A percentile compares a stretch with the other conserved stretches of the same genome.
These are phyloP conservation scores for Aptenodytes forsteri DNA, from an alignment of 2,113 vertebrate genomes.

Conservation along the genomic window DNA sequence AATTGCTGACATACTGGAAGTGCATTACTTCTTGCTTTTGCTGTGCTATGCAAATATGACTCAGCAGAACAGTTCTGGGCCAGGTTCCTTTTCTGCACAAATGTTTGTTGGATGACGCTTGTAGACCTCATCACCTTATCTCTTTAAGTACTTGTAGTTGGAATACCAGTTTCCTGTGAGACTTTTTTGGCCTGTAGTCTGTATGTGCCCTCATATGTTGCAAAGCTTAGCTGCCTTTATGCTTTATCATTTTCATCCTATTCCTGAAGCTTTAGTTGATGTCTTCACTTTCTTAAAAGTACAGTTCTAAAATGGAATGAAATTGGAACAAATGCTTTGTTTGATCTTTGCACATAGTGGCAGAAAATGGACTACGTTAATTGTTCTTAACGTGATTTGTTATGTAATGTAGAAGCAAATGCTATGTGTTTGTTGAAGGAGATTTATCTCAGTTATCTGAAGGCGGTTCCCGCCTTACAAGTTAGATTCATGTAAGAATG, in stretches of 20 bases:
- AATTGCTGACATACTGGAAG: background rate
- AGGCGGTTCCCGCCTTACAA: background rate
- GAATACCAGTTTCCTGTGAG: background rate
- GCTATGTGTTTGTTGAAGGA: background rate
- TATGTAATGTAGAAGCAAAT: background rate
- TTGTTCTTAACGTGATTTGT: background rate
- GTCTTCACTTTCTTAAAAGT: background rate
- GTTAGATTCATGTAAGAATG: background rate
- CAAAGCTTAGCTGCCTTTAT: background rate
- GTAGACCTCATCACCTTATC: background rate
- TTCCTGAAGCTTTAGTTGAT: background rate
- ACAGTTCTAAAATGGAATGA: background rate
- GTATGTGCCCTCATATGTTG: background rate
- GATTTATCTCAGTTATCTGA: background rate
- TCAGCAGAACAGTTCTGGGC: background rate
- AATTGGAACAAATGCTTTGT: background rate
- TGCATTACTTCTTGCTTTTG: background rate
- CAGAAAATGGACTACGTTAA: background rate
- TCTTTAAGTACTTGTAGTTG: background rate
- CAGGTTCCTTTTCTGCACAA: background rate
- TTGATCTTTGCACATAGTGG: background rate
- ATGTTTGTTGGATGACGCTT: background rate
- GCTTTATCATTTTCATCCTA: background rate
- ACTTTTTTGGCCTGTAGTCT: background rate
- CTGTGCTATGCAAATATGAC: background rate